phyloP scores from a whole-genome alignment of 1,140 invertebrate genomes.

The Brachionus manjavacas region DNA sequence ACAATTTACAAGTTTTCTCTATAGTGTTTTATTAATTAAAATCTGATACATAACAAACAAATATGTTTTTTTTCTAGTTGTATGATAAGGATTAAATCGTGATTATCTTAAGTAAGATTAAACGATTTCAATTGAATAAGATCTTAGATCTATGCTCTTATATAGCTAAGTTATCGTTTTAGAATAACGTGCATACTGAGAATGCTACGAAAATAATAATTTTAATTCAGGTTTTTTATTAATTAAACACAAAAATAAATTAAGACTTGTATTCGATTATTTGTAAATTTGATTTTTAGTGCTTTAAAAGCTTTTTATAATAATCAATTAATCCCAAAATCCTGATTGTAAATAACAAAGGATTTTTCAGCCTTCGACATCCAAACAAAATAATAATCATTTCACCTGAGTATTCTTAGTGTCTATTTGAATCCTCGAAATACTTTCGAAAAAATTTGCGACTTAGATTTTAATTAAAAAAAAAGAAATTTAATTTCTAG shows the following conservation, averaged over 20 bases:
- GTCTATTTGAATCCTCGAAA: background rate
- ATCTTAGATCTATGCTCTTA: background rate
- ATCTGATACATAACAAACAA: background rate
- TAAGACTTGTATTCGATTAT: background rate
- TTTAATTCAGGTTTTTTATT: background rate
- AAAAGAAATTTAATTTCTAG: background rate
- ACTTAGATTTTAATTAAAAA: background rate
- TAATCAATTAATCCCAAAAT: background rate
- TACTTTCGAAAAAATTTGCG: background rate
- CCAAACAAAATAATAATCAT: background rate
- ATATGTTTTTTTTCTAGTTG: background rate
- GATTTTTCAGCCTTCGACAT: background rate
- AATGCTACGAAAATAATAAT: background rate
- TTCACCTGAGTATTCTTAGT: background rate
- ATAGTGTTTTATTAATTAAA: background rate
- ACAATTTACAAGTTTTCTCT: background rate
- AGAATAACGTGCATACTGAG: background rate
- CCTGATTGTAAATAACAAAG: background rate
- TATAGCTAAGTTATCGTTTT: background rate
- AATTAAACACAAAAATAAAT: background rate
- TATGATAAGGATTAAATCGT: background rate
- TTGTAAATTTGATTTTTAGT: background rate
- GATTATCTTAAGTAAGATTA: constrained; percentile 22
- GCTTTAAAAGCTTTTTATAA: background rate
- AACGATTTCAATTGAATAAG: background rate